Percentiles rank a stretch among this genome's conserved stretches.
Evolutionary conservation across 2,888 invertebrate species (phyloP).

Genomic region (Lucinisca nassula): DNA sequence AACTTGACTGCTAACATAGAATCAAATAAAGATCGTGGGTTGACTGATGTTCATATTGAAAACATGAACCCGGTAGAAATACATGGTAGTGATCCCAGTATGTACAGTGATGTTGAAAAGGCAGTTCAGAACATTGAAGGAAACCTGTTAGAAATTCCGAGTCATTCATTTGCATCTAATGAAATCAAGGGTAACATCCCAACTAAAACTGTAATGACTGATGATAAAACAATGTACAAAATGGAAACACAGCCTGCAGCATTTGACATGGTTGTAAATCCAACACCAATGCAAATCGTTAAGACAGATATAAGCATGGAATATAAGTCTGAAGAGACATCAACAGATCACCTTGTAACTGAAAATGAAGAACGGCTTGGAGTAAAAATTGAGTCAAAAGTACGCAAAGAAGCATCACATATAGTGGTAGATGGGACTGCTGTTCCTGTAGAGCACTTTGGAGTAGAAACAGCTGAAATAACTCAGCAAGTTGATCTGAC

Average conservation of each 20-base stretch:
- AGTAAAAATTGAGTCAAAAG: not conserved
- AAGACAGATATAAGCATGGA: not conserved
- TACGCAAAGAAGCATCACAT: not conserved
- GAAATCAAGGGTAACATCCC: not conserved
- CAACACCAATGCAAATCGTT: not conserved
- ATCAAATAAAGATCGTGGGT: too few relatives aligned
- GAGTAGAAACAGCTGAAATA: not conserved
- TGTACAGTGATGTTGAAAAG: constrained; percentile 13
- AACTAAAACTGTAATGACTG: not conserved
- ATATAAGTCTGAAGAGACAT: not conserved
- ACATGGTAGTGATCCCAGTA: not conserved
- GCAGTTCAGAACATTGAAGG: too few relatives aligned
- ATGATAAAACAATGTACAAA: not conserved
- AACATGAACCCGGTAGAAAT: not conserved
- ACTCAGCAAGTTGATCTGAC: not conserved
- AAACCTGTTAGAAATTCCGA: constrained; percentile 6
- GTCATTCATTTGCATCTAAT: not conserved
- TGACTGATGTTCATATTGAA: too few relatives aligned
- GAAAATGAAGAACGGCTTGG: not conserved
- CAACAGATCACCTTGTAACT: not conserved
- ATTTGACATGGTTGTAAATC: not conserved
- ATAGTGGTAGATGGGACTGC: constrained; percentile 60
- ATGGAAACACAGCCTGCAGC: not conserved
- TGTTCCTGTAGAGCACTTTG: constrained; percentile 59
- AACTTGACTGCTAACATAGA: too few relatives aligned